Conservation (phyloP, 2,113 vertebrate species). For the Procavia capensis region DNA sequence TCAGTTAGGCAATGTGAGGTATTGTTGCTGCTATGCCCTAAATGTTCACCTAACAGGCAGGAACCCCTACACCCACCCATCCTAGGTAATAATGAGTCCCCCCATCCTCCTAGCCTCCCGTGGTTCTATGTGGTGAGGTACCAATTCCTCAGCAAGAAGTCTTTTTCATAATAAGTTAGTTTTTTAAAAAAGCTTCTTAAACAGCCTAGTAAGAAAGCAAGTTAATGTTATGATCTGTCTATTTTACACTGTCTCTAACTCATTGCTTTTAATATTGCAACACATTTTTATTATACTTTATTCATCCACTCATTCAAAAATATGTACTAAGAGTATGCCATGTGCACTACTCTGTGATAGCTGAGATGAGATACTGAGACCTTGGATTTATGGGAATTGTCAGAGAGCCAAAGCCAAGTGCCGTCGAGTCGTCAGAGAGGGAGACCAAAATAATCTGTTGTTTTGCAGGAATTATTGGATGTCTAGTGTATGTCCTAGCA, state of each 20-base stretch:
- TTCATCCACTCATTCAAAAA: neutral
- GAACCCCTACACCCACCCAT: neutral
- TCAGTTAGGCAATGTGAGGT: neutral
- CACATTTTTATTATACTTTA: neutral
- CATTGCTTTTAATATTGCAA: slow-evolving; percentile 14
- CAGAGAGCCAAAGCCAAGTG: neutral
- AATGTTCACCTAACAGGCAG: neutral
- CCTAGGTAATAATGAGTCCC: neutral
- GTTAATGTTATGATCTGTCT: neutral
- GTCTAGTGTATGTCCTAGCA: neutral
- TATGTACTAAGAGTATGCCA: neutral
- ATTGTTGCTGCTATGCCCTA: neutral
- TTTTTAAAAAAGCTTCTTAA: slow-evolving; percentile 8
- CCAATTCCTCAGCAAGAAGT: neutral
- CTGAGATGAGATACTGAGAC: neutral
- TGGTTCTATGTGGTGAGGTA: neutral
- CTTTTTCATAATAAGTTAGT: neutral
- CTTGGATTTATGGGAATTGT: neutral
- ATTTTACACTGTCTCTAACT: neutral
- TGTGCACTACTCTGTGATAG: neutral
- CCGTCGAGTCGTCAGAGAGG: too few relatives aligned
- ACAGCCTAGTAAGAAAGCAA: neutral
- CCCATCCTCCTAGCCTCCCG: neutral
- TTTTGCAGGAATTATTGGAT: neutral
- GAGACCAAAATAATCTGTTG: neutral